These are phyloP conservation scores for Stenodema calcarata DNA, from an alignment of 2,888 invertebrate genomes.

Conservation along the genomic window DNA sequence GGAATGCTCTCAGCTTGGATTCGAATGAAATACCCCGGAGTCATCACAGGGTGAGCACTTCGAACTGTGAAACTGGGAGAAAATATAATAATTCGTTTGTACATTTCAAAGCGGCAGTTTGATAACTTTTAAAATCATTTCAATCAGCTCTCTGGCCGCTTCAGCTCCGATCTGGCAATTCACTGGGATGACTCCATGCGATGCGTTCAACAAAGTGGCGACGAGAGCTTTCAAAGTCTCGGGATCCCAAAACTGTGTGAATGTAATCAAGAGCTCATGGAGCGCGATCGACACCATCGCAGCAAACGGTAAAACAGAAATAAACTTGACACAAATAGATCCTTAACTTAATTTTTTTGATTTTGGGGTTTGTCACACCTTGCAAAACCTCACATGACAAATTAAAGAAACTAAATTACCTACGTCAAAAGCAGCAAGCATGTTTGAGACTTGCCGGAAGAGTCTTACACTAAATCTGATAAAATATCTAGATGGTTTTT, in stretches of 20 bases:
- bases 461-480: too few relatives aligned
- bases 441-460: too few relatives aligned
- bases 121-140: too few relatives aligned
- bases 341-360: too few relatives aligned
- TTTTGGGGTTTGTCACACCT: too few relatives aligned
- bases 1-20: conserved; percentile 98
- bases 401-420: too few relatives aligned
- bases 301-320: conserved; percentile 56
- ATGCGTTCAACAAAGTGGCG: conserved; percentile 76
- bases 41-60: conserved; percentile 72
- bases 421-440: too few relatives aligned
- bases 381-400: too few relatives aligned
- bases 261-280: conserved; percentile 82
- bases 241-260: conserved; percentile 70
- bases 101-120: not conserved
- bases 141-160: conserved; percentile 81
- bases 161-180: conserved; percentile 93
- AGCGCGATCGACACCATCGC: conserved; percentile 64
- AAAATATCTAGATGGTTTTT: too few relatives aligned
- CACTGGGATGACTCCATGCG: conserved; percentile 78
- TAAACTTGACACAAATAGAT: too few relatives aligned
- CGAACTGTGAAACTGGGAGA: too few relatives aligned
- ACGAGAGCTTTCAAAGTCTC: conserved; percentile 74
- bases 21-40: conserved; percentile 92
- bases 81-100: too few relatives aligned